Evolutionary conservation across 2,797 vertebrate genomes (phyloP).

Genomic region (Otolemur crassicaudatus): DNA sequence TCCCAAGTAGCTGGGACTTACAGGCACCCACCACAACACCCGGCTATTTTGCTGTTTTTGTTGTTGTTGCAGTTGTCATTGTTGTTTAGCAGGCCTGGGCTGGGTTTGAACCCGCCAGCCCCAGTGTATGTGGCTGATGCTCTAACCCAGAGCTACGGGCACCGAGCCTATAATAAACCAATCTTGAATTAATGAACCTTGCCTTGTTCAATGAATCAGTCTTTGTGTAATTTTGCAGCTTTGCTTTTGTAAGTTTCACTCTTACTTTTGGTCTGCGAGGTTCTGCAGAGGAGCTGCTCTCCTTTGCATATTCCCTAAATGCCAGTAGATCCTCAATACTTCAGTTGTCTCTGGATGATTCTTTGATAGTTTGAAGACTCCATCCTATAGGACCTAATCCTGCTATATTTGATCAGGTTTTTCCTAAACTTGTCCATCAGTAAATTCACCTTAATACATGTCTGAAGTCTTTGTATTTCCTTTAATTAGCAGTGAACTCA

Average conservation of each 20-base stretch:
- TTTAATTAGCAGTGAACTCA: constrained; percentile 79
- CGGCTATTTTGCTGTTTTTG: too few species aligned
- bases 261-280: background rate
- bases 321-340: background rate
- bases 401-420: background rate
- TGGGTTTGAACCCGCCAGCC: too few species aligned
- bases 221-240: background rate
- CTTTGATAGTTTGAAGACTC: constrained; percentile 15
- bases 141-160: too few species aligned
- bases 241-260: background rate
- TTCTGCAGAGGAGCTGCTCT: background rate
- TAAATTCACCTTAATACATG: background rate
- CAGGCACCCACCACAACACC: too few species aligned
- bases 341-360: constrained; percentile 10
- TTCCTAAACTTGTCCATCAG: background rate
- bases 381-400: background rate
- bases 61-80: too few species aligned
- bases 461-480: background rate
- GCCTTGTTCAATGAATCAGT: background rate
- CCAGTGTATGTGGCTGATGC: too few species aligned
- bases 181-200: background rate
- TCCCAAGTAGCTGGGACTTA: too few species aligned
- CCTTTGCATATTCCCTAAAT: background rate
- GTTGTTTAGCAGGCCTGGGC: too few species aligned
- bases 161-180: background rate